Evolutionary conservation across 2,113 vertebrate species (phyloP).

Genomic region (Actenoides lindsayi): DNA sequence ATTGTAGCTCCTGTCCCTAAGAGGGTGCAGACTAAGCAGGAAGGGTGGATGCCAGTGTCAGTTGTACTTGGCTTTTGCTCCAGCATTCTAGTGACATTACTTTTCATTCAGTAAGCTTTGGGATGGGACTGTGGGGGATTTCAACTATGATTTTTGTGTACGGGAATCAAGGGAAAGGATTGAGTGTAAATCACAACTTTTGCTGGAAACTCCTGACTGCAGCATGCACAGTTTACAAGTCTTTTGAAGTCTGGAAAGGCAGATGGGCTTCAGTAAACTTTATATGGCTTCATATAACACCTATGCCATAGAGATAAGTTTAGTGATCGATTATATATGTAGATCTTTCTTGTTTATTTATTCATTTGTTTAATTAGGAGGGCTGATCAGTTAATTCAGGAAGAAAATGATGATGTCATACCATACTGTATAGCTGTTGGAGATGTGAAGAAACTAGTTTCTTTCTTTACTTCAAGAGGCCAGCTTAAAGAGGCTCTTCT

Average conservation of each 20-base stretch:
- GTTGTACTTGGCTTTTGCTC: neutral
- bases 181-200: neutral
- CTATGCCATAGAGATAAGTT: neutral
- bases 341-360: neutral
- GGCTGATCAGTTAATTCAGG: slow-evolving; percentile 94
- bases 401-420: slow-evolving; percentile 93
- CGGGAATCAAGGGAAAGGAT: neutral
- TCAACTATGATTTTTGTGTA: neutral
- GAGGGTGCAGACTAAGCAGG: neutral
- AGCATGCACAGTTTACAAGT: neutral
- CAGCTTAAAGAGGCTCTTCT: slow-evolving; percentile 93
- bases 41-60: neutral
- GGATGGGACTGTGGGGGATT: neutral
- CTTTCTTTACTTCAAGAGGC: slow-evolving; percentile 91
- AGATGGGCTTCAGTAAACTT: neutral
- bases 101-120: neutral
- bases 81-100: neutral
- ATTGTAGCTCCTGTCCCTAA: neutral
- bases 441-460: slow-evolving; percentile 89
- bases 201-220: neutral
- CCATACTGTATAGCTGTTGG: slow-evolving; percentile 93
- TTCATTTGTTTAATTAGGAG: slow-evolving; percentile 78
- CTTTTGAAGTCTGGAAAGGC: neutral
- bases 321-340: neutral
- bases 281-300: neutral